phyloP scores from a whole-genome alignment of 2,888 invertebrate species.

The Noctua janthina region DNA sequence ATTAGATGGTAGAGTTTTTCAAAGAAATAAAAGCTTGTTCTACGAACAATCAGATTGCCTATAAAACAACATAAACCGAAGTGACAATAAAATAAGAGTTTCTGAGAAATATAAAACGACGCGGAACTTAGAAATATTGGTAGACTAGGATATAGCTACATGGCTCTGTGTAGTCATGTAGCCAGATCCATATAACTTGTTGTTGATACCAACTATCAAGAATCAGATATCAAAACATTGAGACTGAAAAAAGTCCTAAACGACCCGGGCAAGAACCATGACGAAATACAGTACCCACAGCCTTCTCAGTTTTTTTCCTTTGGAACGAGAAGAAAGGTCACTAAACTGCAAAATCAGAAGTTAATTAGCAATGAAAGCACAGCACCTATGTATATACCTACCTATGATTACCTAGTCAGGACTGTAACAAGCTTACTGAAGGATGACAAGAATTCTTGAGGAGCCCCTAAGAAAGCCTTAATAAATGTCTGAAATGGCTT shows the following conservation, averaged over 20 bases:
- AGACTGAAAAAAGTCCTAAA: background rate
- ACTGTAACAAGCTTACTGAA: background rate
- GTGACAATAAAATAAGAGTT: conserved; percentile 7
- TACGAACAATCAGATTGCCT: conserved; percentile 3
- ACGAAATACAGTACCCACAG: background rate
- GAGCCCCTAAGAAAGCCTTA: background rate
- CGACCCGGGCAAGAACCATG: background rate
- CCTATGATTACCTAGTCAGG: background rate
- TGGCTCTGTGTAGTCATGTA: background rate
- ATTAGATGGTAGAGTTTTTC: background rate
- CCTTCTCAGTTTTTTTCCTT: too few relatives aligned
- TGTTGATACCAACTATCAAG: background rate
- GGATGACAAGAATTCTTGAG: background rate
- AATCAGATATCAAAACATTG: background rate
- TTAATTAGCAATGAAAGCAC: background rate
- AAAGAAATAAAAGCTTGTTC: conserved; percentile 5
- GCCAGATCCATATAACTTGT: background rate
- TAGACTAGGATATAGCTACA: background rate
- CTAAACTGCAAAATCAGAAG: background rate
- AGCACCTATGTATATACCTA: background rate
- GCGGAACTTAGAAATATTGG: background rate
- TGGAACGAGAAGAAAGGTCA: too few relatives aligned
- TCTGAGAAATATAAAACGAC: background rate
- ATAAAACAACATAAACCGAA: background rate
- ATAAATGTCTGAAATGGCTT: background rate